phyloP scores from a whole-genome alignment of 2,113 vertebrate species.

The Rhombomys opimus region DNA sequence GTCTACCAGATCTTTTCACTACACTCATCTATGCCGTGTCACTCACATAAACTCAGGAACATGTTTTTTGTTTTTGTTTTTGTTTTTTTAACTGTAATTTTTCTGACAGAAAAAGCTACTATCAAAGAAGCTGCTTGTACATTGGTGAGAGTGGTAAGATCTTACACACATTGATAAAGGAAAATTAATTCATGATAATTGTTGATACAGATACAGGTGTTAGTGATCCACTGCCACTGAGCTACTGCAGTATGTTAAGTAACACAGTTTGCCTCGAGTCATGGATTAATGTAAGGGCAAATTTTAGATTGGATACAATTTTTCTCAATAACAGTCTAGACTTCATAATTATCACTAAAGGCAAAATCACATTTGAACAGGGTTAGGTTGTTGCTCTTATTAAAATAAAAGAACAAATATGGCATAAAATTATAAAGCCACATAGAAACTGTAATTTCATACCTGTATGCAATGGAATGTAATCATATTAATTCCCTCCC shows the following conservation, averaged over 20 bases:
- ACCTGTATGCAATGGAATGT: too few species aligned
- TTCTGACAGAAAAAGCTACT: neutral
- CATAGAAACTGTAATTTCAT: neutral
- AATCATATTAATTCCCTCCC: too few species aligned
- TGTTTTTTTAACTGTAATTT: neutral
- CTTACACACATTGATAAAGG: neutral
- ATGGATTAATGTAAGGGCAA: neutral
- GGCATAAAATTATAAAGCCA: neutral
- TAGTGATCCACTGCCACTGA: neutral
- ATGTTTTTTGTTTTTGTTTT: too few species aligned
- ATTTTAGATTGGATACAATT: neutral
- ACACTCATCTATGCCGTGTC: neutral
- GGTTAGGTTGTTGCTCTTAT: rapidly evolving
- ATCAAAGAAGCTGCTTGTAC: neutral
- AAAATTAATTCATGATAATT: neutral
- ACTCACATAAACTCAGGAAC: neutral
- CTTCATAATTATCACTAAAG: neutral
- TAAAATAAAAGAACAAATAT: neutral
- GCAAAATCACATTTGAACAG: neutral
- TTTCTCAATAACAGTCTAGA: neutral
- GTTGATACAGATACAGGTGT: neutral
- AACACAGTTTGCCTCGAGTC: neutral
- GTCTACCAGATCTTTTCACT: neutral
- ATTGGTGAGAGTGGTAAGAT: neutral
- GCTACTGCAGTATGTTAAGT: neutral